Evolutionary conservation across 2,888 invertebrate species (phyloP).

Genomic region (Odontocerum albicorne): DNA sequence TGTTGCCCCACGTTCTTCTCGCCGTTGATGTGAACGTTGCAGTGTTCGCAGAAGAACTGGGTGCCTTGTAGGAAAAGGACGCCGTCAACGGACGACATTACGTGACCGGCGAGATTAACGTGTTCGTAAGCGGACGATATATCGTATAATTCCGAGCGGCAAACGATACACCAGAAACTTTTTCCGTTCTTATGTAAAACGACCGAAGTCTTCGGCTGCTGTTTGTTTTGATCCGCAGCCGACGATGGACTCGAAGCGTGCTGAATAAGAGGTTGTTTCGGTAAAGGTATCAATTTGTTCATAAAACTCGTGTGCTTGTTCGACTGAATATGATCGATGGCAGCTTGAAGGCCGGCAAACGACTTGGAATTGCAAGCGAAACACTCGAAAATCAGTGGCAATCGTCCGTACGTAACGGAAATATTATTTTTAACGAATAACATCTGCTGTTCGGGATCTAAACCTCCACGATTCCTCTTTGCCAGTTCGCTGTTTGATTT

Average conservation of each 20-base stretch:
- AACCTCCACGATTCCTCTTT: neutral
- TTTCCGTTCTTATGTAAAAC: constrained; percentile 27
- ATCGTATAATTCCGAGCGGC: constrained; percentile 15
- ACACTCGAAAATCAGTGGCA: constrained; percentile 19
- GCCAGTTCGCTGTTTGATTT: constrained; percentile 2
- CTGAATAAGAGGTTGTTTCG: constrained; percentile 8
- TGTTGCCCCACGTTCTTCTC: constrained; percentile 31
- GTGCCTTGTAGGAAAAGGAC: constrained; percentile 19
- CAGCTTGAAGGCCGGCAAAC: constrained; percentile 5
- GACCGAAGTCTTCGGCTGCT: constrained; percentile 4
- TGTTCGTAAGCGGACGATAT: constrained; percentile 26
- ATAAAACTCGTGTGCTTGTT: constrained; percentile 13
- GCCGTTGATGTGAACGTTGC: constrained; percentile 29
- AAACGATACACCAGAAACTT: constrained; percentile 27
- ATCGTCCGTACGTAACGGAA: constrained; percentile 10
- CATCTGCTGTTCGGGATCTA: neutral
- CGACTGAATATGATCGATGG: constrained; percentile 12
- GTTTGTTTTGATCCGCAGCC: neutral
- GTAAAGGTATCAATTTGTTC: no score
- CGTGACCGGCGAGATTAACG: constrained; percentile 13
- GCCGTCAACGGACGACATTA: constrained; percentile 17
- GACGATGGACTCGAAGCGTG: constrained; percentile 1
- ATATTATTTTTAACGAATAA: constrained; percentile 10
- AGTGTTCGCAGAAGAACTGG: constrained; percentile 23
- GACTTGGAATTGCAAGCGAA: constrained; percentile 4